Conservation (phyloP, 2,888 invertebrate genomes). For the Polydrusus cervinus region DNA sequence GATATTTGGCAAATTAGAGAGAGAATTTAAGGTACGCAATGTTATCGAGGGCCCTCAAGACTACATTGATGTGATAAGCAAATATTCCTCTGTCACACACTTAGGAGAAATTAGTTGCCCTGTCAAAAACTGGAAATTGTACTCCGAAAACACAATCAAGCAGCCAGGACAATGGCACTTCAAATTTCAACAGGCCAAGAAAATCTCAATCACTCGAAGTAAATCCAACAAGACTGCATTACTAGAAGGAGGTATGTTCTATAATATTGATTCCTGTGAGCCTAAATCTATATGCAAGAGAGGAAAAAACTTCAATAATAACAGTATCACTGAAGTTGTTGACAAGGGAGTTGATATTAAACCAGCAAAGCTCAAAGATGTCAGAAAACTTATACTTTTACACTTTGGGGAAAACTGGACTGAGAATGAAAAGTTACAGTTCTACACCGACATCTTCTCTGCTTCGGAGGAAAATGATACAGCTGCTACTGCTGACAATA, state of each 20-base stretch:
- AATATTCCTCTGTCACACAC: not conserved
- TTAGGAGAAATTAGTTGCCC: constrained; percentile 9
- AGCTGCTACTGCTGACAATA: not conserved
- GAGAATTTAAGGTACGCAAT: constrained; percentile 12
- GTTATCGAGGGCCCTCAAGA: not conserved
- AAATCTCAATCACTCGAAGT: constrained; percentile 19
- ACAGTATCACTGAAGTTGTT: no score
- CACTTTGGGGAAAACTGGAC: constrained; percentile 30
- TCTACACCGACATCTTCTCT: constrained; percentile 16
- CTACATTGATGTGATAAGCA: no score
- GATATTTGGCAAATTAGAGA: constrained; percentile 23
- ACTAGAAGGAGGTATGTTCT: not conserved
- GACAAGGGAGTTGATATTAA: constrained; percentile 18
- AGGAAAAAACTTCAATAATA: not conserved
- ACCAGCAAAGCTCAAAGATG: constrained; percentile 28
- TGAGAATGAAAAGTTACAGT: constrained; percentile 25
- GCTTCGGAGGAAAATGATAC: constrained; percentile 13
- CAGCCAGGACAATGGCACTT: constrained; percentile 31
- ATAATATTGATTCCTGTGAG: constrained; percentile 1
- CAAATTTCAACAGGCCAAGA: constrained; percentile 21
- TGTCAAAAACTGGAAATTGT: constrained; percentile 28
- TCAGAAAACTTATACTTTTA: constrained; percentile 24
- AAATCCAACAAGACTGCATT: constrained; percentile 9
- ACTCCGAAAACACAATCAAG: constrained; percentile 26
- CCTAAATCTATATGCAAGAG: constrained; percentile 16